A percentile compares a stretch with the other conserved stretches of the same genome.
Evolutionary conservation across 2,888 invertebrate species (phyloP).

Genomic region (Xestobium rufovillosum): DNA sequence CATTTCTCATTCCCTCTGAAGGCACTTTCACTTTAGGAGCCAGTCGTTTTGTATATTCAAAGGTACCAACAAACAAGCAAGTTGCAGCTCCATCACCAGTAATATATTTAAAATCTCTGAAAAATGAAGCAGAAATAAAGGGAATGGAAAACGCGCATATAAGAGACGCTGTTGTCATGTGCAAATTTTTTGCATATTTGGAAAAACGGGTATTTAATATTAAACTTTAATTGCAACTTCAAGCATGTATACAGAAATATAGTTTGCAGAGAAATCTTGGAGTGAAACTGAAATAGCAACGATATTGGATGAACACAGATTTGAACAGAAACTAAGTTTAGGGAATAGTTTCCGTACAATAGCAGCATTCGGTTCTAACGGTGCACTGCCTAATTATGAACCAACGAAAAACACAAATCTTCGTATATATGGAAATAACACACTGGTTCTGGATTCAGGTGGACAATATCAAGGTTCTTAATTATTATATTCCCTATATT

Average conservation of each 20-base stretch:
- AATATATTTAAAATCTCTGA: constrained; percentile 76
- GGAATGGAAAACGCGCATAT: constrained; percentile 83
- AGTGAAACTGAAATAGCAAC: constrained; percentile 65
- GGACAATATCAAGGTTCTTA: constrained; percentile 87
- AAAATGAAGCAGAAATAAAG: constrained; percentile 69
- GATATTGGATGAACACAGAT: constrained; percentile 64
- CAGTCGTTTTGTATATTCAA: constrained; percentile 60
- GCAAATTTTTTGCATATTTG: constrained; percentile 72
- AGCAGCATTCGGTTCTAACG: constrained; percentile 79
- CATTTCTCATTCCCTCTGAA: constrained; percentile 57
- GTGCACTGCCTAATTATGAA: constrained; percentile 81
- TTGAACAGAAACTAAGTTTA: constrained; percentile 61
- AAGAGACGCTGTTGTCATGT: constrained; percentile 82
- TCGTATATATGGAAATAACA: constrained; percentile 63
- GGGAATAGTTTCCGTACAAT: constrained; percentile 81
- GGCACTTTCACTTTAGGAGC: constrained; percentile 66
- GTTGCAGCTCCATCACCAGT: constrained; percentile 69
- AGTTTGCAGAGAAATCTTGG: constrained; percentile 44
- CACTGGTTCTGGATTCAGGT: constrained; percentile 89
- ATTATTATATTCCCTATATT: background rate
- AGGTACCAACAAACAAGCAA: constrained; percentile 52
- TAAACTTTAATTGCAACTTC: background rate
- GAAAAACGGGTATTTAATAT: constrained; percentile 51
- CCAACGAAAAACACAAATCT: constrained; percentile 61
- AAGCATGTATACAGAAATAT: constrained; percentile 36